Evolutionary conservation across 2,113 vertebrate species (phyloP), one percentile per base, ranked within the genome.

Genomic region (Ahaetulla prasina): DNA sequence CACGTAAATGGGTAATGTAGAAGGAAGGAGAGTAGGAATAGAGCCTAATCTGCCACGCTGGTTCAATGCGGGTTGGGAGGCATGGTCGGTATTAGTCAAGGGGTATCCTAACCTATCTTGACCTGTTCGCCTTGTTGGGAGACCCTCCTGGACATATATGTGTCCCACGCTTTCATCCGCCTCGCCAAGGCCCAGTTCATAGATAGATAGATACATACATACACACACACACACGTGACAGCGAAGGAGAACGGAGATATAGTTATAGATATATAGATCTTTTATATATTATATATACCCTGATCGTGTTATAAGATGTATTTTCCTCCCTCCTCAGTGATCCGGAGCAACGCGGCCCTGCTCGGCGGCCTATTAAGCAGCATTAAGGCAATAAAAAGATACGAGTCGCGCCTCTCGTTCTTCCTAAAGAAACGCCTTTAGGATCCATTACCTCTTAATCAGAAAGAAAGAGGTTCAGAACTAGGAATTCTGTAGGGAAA

Each of bases 311-410:
- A 35, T 1, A 35, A 18, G 68, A 2, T 74, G 14, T 74, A 18
- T 74, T 74, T 74, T 39, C 3, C n/a, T 74, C 4, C 68, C n/a
- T 3, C n/a, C 18, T n/a, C 68, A 18, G n/a, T 20, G n/a, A 89
- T 93, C 94, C 91, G 91, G 92, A 94, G 92, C 60, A 54, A 53
- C 95, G 92, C 94, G 93, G 30, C 53, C n/a, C n/a, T 74, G n/a
- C 54, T 63, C n/a, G 8, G 85, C 12, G 35, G 55, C 94, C 93
- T 95, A 93, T 63, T 92, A 94, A 57, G 90, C 88, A 91, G 94
- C 92, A 63, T 91, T 53, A 91, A 93, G 87, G 60, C 57, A 93
- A 88, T 94, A 95, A 60, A 60, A 49, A 35, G n/a, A 27, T 12
- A 5, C n/a, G 27, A 14, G 35, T 2, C 3, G 14, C 4, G 68